These are phyloP conservation scores for Lineus longissimus DNA, from an alignment of 1,140 invertebrate species.

Conservation along the genomic window DNA sequence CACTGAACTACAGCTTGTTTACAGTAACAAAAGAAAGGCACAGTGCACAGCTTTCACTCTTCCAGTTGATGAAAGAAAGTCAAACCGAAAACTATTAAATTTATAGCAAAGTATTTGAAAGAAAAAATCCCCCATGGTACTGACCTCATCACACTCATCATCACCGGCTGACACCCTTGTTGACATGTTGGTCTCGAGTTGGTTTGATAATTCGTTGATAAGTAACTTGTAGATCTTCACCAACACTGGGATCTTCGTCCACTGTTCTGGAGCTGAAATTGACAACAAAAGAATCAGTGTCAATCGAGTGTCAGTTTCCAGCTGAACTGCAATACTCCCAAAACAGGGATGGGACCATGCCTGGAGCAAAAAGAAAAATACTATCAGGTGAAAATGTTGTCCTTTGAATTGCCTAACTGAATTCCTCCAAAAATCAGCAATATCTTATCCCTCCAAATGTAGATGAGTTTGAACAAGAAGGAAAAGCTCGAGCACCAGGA, in stretches of 20 bases:
- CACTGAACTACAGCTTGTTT: no score
- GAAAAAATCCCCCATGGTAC: background rate
- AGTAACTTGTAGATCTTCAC: conserved; percentile 64
- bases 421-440: no score
- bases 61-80: no score
- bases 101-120: background rate
- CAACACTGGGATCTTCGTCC: conserved; percentile 59
- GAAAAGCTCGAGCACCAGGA: no score
- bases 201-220: conserved; percentile 59
- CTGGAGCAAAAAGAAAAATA: background rate
- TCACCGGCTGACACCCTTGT: conserved; percentile 25
- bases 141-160: conserved; percentile 30
- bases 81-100: no score
- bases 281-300: conserved; percentile 4
- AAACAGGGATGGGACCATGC: background rate
- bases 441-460: no score
- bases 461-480: no score
- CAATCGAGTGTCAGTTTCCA: background rate
- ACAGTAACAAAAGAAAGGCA: no score
- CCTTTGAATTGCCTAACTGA: no score
- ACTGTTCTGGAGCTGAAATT: conserved; percentile 53
- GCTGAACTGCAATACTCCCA: no score
- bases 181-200: conserved; percentile 53
- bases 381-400: no score
- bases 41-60: no score